Conservation (phyloP, 1,140 invertebrate genomes). For the Pantala flavescens region DNA sequence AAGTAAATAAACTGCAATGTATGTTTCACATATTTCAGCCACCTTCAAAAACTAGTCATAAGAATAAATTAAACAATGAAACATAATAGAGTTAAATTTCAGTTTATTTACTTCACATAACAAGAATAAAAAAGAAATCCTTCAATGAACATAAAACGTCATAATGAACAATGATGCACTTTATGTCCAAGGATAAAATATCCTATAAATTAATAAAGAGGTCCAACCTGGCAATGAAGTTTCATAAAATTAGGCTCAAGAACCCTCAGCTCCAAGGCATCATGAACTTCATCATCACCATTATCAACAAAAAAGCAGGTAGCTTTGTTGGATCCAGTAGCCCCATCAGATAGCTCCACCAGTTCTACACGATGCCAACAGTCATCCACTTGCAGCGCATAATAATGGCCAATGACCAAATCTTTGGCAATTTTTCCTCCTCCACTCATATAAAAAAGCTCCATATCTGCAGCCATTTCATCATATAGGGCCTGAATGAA, state of each 20-base stretch:
- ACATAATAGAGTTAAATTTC: too few relatives aligned
- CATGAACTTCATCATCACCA: not conserved
- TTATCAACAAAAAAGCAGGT: not conserved
- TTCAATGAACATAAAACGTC: too few relatives aligned
- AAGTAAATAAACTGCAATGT: too few relatives aligned
- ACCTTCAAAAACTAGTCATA: too few relatives aligned
- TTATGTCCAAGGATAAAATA: too few relatives aligned
- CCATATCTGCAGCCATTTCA: conserved; percentile 42
- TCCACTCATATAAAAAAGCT: conserved; percentile 37
- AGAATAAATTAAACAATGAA: too few relatives aligned
- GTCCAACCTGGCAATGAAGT: not conserved
- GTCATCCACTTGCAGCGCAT: conserved; percentile 44
- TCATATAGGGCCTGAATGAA: conserved; percentile 40
- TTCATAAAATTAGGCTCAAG: not conserved
- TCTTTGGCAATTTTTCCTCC: conserved; percentile 17
- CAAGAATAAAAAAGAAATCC: too few relatives aligned
- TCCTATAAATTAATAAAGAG: too few relatives aligned
- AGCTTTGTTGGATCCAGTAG: not conserved
- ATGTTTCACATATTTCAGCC: too few relatives aligned
- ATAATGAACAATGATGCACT: too few relatives aligned
- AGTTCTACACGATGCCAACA: conserved; percentile 49
- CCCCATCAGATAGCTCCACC: not conserved
- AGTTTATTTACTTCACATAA: too few relatives aligned
- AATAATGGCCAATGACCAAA: conserved; percentile 37
- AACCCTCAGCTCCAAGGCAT: not conserved